These are phyloP conservation scores for Danionella cerebrum DNA, from an alignment of 2,113 vertebrate species.

Conservation along the genomic window DNA sequence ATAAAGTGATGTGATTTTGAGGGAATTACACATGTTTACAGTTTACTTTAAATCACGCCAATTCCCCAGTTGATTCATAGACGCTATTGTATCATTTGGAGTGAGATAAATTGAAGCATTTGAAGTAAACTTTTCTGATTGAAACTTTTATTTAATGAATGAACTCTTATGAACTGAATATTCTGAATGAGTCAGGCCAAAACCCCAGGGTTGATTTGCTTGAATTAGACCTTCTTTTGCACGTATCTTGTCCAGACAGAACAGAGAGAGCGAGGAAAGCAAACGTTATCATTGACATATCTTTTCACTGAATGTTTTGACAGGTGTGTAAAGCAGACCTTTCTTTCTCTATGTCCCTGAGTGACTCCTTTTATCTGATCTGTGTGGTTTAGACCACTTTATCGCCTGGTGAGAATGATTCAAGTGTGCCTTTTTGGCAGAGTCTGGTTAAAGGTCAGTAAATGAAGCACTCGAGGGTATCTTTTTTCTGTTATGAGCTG, in stretches of 20 bases:
- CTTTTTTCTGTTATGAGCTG: neutral
- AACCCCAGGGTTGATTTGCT: no score
- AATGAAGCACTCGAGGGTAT: neutral
- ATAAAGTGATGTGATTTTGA: no score
- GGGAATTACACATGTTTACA: no score
- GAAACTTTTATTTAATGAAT: no score
- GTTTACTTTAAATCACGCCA: no score
- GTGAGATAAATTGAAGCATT: no score
- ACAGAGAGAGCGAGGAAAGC: neutral
- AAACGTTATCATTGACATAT: neutral
- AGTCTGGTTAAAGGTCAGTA: slow-evolving; percentile 5
- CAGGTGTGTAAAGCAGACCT: neutral
- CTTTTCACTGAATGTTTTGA: slow-evolving; percentile 7
- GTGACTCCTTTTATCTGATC: slow-evolving; percentile 1
- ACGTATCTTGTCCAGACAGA: neutral
- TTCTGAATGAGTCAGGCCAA: neutral
- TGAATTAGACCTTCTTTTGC: neutral
- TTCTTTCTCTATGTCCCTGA: neutral
- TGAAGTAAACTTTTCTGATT: no score
- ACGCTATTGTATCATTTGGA: no score
- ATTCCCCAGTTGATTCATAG: no score
- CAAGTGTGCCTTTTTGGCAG: neutral
- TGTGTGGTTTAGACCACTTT: neutral
- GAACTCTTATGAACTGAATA: neutral
- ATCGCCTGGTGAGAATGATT: neutral